Conservation (phyloP, 2,888 invertebrate species). For the Tetrapedia diversipes region DNA sequence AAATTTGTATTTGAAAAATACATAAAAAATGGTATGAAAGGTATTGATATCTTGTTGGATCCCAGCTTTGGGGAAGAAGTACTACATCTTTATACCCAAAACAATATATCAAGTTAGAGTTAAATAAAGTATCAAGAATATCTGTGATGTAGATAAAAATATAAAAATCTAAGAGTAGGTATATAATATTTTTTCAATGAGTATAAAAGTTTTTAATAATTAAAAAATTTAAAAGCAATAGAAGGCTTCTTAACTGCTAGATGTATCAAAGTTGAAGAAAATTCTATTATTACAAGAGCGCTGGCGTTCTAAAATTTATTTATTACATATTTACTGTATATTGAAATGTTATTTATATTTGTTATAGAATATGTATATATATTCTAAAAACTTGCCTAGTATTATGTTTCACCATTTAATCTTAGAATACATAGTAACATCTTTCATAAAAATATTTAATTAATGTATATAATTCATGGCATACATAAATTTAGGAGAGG, state of each 20-base stretch:
- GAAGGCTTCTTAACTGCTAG: constrained; percentile 7
- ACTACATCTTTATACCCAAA: constrained; percentile 29
- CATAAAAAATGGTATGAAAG: constrained; percentile 71
- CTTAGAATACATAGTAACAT: background rate
- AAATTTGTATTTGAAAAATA: constrained; percentile 80
- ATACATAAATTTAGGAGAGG: background rate
- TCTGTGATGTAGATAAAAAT: background rate
- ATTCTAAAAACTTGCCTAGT: no score
- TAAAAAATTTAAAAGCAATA: constrained; percentile 37
- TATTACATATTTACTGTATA: constrained; percentile 20
- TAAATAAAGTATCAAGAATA: constrained; percentile 1
- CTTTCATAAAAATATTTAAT: background rate
- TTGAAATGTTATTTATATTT: constrained; percentile 25
- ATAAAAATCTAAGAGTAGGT: background rate
- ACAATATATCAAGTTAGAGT: background rate
- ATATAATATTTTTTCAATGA: constrained; percentile 20
- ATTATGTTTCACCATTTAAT: no score
- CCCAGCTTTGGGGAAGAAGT: constrained; percentile 75
- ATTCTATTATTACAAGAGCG: constrained; percentile 24
- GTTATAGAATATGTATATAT: background rate
- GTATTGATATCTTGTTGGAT: constrained; percentile 75
- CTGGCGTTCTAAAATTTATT: constrained; percentile 53
- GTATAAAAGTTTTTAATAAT: constrained; percentile 12
- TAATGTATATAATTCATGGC: background rate
- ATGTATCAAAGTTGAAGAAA: background rate